These are phyloP conservation scores for Andrena marginata DNA, from an alignment of 2,888 invertebrate species.

Conservation along the genomic window DNA sequence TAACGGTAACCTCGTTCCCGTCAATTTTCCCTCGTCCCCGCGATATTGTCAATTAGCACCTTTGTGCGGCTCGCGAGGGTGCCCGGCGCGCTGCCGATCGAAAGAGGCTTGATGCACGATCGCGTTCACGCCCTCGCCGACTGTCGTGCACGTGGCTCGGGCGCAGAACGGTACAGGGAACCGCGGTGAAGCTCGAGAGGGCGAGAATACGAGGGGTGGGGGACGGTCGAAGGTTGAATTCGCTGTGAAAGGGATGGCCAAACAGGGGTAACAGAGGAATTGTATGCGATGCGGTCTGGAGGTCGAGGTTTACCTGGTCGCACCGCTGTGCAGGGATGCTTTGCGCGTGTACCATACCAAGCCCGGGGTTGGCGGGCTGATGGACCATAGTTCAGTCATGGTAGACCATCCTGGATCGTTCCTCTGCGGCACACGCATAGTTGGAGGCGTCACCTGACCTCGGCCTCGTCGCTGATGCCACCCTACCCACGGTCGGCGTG, in stretches of 20 bases:
- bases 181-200: background rate
- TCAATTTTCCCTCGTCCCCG: slow-evolving; percentile 30
- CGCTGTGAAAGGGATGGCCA: slow-evolving; percentile 53
- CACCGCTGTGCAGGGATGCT: slow-evolving; percentile 62
- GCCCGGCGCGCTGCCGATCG: slow-evolving; percentile 24
- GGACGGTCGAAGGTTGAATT: slow-evolving; percentile 55
- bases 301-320: slow-evolving; percentile 71
- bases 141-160: slow-evolving; percentile 13
- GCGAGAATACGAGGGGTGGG: slow-evolving; percentile 4
- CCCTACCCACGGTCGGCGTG: slow-evolving; percentile 1
- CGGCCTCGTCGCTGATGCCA: slow-evolving; percentile 39
- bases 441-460: slow-evolving; percentile 57
- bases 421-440: slow-evolving; percentile 56
- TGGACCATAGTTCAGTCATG: slow-evolving; percentile 51
- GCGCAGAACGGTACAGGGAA: slow-evolving; percentile 23
- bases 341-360: slow-evolving; percentile 66
- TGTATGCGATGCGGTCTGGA: slow-evolving; percentile 75
- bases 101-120: slow-evolving; percentile 26
- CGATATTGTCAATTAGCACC: slow-evolving; percentile 60
- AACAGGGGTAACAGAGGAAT: slow-evolving; percentile 59
- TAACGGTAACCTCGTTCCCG: slow-evolving; percentile 17
- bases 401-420: slow-evolving; percentile 54
- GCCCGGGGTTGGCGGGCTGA: slow-evolving; percentile 44
- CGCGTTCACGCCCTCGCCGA: slow-evolving; percentile 30
- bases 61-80: slow-evolving; percentile 27